Evolutionary conservation across 2,797 vertebrate genomes (phyloP).

Genomic region (Diplodus sargus): DNA sequence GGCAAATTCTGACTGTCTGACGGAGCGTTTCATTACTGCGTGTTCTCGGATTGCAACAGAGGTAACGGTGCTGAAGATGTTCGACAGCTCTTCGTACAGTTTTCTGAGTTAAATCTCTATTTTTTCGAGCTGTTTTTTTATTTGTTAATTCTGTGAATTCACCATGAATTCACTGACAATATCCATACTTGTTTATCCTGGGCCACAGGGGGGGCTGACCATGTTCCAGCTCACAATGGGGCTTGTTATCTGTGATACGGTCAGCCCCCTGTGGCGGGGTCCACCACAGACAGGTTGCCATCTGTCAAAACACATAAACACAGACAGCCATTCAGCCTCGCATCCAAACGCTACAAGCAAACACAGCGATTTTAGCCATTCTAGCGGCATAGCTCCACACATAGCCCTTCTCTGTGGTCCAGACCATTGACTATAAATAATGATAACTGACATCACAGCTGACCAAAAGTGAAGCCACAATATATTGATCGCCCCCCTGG

Average conservation of each 20-base stretch:
- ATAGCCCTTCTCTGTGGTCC: background rate
- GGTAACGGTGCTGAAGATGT: slow-evolving; percentile 4
- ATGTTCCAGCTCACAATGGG: background rate
- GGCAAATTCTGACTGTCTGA: slow-evolving; percentile 41
- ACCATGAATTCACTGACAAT: background rate
- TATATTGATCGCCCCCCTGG: no score
- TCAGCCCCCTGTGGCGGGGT: background rate
- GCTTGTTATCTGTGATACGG: background rate
- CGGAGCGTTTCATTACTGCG: slow-evolving; percentile 51
- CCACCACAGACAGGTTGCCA: background rate
- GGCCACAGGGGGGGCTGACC: background rate
- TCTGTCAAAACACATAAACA: slow-evolving; percentile 29
- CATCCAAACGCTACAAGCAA: background rate
- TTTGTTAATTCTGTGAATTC: background rate
- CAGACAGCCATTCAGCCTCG: background rate
- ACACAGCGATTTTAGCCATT: background rate
- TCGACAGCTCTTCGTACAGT: background rate
- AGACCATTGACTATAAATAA: background rate
- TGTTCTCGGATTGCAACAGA: slow-evolving; percentile 22
- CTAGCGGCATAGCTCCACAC: background rate
- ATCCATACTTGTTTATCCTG: slow-evolving; percentile 10
- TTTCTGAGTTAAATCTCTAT: background rate
- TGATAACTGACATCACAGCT: no score
- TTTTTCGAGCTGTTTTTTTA: background rate
- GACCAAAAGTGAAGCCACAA: no score